phyloP scores from a whole-genome alignment of 1,140 invertebrate species.

The Anthonomus grandis region DNA sequence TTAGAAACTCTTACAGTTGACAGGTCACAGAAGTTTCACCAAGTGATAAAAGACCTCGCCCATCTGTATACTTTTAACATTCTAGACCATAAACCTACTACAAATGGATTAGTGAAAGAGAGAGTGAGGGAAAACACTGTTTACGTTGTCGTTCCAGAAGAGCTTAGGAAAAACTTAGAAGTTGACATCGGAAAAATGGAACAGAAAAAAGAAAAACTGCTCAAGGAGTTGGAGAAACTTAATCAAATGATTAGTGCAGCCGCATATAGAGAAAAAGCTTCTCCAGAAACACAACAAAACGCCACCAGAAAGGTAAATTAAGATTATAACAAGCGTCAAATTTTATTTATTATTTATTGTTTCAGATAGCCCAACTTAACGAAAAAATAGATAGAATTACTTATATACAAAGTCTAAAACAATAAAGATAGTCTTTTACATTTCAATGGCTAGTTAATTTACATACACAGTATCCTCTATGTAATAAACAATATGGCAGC shows the following conservation, averaged over 20 bases:
- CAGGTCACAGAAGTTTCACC: not conserved
- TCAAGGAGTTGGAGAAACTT: constrained; percentile 47
- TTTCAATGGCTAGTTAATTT: not conserved
- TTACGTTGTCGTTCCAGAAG: constrained; percentile 33
- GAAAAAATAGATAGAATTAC: constrained; percentile 19
- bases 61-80: constrained; percentile 15
- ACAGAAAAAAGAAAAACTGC: constrained; percentile 45
- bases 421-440: too few species aligned
- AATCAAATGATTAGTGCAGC: constrained; percentile 35
- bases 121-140: constrained; percentile 26
- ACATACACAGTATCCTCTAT: not conserved
- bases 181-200: constrained; percentile 40
- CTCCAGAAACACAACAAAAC: constrained; percentile 32
- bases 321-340: not conserved
- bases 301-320: constrained; percentile 35
- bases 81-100: not conserved
- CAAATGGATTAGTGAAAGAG: constrained; percentile 27
- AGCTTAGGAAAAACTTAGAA: constrained; percentile 28
- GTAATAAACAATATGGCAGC: too few species aligned
- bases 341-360: not conserved
- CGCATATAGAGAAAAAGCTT: constrained; percentile 42
- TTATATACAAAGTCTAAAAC: constrained; percentile 7
- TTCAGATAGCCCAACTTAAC: constrained; percentile 8
- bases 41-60: constrained; percentile 34
- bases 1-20: not conserved